Evolutionary conservation across 2,113 vertebrate species (phyloP).

Genomic region (Platysteira castanea): DNA sequence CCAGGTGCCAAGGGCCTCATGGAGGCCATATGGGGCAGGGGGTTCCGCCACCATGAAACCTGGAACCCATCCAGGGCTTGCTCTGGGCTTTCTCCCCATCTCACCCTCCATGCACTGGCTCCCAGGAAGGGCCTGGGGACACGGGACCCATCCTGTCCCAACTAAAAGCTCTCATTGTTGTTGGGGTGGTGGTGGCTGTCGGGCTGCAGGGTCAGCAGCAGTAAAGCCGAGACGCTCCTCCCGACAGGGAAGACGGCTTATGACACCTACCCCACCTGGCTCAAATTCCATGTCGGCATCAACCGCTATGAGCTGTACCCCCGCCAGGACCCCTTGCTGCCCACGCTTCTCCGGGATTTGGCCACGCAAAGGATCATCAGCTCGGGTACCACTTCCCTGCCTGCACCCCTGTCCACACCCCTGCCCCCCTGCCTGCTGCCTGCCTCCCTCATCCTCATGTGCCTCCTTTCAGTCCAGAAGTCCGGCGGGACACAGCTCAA

Average conservation of each 20-base stretch:
- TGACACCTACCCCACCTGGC: slow-evolving; percentile 72
- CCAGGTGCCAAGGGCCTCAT: background rate
- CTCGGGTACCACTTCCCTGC: slow-evolving; percentile 56
- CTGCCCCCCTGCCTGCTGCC: background rate
- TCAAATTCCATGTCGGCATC: slow-evolving; percentile 79
- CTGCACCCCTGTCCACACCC: rapidly evolving
- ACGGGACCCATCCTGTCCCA: rapidly evolving
- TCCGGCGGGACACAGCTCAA: slow-evolving; percentile 79
- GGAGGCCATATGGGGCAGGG: background rate
- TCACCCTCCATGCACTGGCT: background rate
- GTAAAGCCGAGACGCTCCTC: slow-evolving; percentile 60
- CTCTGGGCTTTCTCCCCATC: background rate
- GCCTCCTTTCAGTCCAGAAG: slow-evolving; percentile 75
- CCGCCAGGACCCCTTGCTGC: slow-evolving; percentile 67
- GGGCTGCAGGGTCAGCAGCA: slow-evolving; percentile 72
- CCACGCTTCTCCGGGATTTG: slow-evolving; percentile 64
- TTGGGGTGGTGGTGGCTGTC: slow-evolving; percentile 6
- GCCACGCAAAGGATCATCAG: slow-evolving; percentile 67
- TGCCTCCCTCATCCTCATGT: background rate
- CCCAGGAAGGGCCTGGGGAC: background rate
- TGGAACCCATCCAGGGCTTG: background rate
- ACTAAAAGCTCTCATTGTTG: slow-evolving; percentile 9
- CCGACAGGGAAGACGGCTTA: slow-evolving; percentile 64
- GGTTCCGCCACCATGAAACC: background rate
- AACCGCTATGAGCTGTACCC: slow-evolving; percentile 78